Conservation (phyloP, 2,888 invertebrate species). For the Eupelmus urozonus region DNA sequence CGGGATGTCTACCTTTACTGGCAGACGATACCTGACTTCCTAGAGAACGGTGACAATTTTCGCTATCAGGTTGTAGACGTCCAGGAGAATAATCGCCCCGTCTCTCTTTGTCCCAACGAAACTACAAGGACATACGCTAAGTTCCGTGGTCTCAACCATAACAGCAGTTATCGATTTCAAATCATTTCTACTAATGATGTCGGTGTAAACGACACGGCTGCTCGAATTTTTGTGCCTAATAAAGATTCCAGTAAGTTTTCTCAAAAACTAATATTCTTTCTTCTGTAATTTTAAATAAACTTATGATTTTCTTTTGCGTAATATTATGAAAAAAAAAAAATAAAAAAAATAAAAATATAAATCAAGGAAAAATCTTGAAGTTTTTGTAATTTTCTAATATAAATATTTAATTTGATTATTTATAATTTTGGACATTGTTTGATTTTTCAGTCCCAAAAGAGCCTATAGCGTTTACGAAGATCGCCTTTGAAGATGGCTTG, state of each 20-base stretch:
- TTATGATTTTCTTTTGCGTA: too few species aligned
- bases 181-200: conserved; percentile 82
- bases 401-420: too few species aligned
- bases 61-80: conserved; percentile 82
- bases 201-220: conserved; percentile 80
- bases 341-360: too few species aligned
- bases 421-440: conserved; percentile 4
- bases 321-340: too few species aligned
- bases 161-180: conserved; percentile 78
- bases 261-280: too few species aligned
- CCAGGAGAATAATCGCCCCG: conserved; percentile 75
- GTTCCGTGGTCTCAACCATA: conserved; percentile 78
- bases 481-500: conserved; percentile 84
- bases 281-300: too few species aligned
- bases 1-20: conserved; percentile 87
- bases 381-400: too few species aligned
- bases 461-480: conserved; percentile 84
- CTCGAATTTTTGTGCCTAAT: conserved; percentile 82
- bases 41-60: conserved; percentile 87
- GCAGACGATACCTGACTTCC: conserved; percentile 84
- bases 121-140: conserved; percentile 82
- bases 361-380: too few species aligned
- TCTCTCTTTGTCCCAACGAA: conserved; percentile 78
- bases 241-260: conserved; percentile 77
- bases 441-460: conserved; percentile 75